Percentiles rank a stretch among this genome's conserved stretches.
These are phyloP conservation scores for Corythaeola cristata DNA, from an alignment of 2,113 vertebrate species.

Conservation along the genomic window DNA sequence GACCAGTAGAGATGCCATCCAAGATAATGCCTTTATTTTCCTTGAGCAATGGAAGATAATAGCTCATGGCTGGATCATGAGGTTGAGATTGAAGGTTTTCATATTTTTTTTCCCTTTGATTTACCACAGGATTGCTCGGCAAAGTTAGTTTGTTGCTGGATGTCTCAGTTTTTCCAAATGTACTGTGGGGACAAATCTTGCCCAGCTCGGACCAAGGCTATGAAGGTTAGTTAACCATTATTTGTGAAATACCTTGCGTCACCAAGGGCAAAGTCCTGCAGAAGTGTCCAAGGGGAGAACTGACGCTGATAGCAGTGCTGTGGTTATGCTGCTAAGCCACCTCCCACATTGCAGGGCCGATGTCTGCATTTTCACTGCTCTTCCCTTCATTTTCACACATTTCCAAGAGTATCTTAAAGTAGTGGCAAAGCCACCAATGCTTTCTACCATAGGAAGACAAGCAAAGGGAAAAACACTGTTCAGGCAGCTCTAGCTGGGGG, in stretches of 20 bases:
- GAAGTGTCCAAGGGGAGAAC: not conserved
- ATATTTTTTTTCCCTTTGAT: not conserved
- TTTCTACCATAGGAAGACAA: not conserved
- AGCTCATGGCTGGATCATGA: not conserved
- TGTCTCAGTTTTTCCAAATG: not conserved
- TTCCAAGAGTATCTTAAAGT: not conserved
- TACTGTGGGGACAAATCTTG: not conserved
- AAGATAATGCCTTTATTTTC: not conserved
- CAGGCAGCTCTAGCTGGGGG: not conserved
- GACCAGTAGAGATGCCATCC: not conserved
- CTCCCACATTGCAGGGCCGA: not conserved
- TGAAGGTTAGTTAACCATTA: not conserved
- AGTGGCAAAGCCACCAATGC: not conserved
- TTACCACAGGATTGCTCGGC: not conserved
- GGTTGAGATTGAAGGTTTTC: not conserved
- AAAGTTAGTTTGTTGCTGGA: not conserved
- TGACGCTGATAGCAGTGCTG: not conserved
- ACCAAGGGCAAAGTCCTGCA: not conserved
- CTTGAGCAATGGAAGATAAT: not conserved
- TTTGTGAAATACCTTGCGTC: not conserved
- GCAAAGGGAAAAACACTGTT: not conserved
- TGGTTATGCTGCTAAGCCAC: not conserved
- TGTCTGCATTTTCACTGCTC: not conserved
- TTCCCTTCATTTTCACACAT: not conserved
- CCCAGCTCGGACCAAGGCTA: not conserved